Evolutionary conservation across 2,113 vertebrate genomes (phyloP), one percentile per base, ranked within the genome.

Genomic region (Planiliza haematocheilus): DNA sequence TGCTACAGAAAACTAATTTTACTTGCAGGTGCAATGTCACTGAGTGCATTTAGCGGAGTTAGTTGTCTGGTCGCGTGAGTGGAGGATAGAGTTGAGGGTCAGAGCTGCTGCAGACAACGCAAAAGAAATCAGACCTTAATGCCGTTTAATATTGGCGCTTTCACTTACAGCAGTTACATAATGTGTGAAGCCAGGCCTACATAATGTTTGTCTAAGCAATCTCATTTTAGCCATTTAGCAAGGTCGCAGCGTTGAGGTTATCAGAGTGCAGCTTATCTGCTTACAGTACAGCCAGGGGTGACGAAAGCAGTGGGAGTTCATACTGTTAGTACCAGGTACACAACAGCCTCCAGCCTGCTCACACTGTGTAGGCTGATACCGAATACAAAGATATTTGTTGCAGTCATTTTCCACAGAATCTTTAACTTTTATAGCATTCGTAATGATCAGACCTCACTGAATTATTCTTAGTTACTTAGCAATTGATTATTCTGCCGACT

Each of bases 161-260:
- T 52, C 24, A 51, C 48, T 17, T 50, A 11, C 51, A 45, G 24
- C 37, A n/a, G 64, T 87, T 77, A 60, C 58, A 42, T 58, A 62
- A 78, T 41, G 46, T 52, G 63, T 56, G 38, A 79, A 41, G 64
- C 46, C 51, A 66, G 52, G 36, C 57, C 65, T 63, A 50, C 30
- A 18, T 55, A 39, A 56, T 83, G 65, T 91, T 89, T 89, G 74
- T 43, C 60, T 63, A 75, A 82, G 86, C 82, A 79, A 86, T 87
- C 57, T 67, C 36, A 55, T 50, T 64, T 68, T 70, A 65, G 60
- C 34, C 61, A 66, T 79, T 84, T 76, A 64, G 52, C 81, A 89
- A 89, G 84, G 77, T 70, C 70, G 71, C 24, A 43, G 61, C 16
- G 16, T 41, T 42, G n/a, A 46, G 24, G 72, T 83, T 88, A 83